phyloP scores from a whole-genome alignment of 2,113 vertebrate genomes.

The Apodemus sylvaticus region DNA sequence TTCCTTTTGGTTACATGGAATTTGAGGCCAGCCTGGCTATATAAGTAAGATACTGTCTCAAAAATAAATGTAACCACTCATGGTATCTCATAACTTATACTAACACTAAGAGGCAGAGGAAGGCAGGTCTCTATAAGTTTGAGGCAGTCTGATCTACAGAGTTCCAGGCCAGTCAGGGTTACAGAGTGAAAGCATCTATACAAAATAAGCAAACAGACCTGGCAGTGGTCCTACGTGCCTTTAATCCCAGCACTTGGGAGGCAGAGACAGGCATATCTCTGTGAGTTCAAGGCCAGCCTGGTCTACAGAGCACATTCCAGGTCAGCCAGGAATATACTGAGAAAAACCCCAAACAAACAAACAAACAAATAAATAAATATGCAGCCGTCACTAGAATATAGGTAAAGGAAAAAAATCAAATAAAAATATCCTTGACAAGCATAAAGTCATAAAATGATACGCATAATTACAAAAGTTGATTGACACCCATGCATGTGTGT shows the following conservation, averaged over 20 bases:
- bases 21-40: neutral
- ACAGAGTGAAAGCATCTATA: neutral
- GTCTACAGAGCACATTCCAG: neutral
- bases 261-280: neutral
- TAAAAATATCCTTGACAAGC: neutral
- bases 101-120: neutral
- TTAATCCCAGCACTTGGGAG: neutral
- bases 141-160: neutral
- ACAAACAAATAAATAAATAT: neutral
- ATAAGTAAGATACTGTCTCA: neutral
- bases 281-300: neutral
- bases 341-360: neutral
- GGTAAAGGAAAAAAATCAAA: neutral
- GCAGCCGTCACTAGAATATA: neutral
- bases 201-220: neutral
- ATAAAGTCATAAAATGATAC: neutral
- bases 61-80: neutral
- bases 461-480: neutral
- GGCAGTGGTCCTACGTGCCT: neutral
- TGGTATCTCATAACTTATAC: neutral
- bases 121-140: neutral
- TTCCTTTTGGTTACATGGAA: neutral
- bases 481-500: neutral
- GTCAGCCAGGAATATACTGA: neutral
- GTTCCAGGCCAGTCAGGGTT: neutral